Base-by-base conservation (phyloP, 2,797 vertebrate genomes). In the Aselliscus stoliczkanus region DNA sequence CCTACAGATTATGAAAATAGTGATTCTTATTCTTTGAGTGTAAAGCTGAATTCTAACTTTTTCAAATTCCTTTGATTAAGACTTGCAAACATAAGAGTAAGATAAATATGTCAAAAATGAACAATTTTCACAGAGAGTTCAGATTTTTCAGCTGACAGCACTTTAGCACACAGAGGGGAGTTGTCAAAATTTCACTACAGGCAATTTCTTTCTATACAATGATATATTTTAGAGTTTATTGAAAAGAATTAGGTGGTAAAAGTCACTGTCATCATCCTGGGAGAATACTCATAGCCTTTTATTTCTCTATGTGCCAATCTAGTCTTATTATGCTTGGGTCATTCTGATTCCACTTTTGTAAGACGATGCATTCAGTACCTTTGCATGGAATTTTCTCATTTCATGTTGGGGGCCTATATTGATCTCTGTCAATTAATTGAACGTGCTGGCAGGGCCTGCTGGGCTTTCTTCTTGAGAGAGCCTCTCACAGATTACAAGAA, bases 181-280 rank as follows among this genome's bases (percentile, higher is more conserved):
- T 97, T 98, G 98, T 98, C 97, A 98, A 95, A 97, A 98, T 98
- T 96, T 97, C 95, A 97, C 96, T 95, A 93, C 85, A 96, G 95
- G 96, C 95, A 96, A 70, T 93, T 96, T 77, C 84, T 83, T 98
- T 97, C 97, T 97, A 96, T 97, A 87, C 83, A 93, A 77, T 94
- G 86, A 95, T 95, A 96, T 94, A 94, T 96, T 98, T 97, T 97
- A 85, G 94, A 95, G 80, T 31, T 79, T 79, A 88, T 72, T 94
- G 6, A 88, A 97, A 98, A 93, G 39, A 58, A 90, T 88, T 83
- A 83, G 11, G 20, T 97, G 84, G 47, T 91, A 97, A 96, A 87
- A 73, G 95, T 97, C 90, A 70, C 70, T 94, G 9, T 97, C 42
- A 25, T 85, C 87, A 27, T 86, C 88, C 25, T 13, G 0, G 64